These are phyloP conservation scores for Podarcis siculus DNA, from an alignment of 2,797 vertebrate species.

Conservation along the genomic window DNA sequence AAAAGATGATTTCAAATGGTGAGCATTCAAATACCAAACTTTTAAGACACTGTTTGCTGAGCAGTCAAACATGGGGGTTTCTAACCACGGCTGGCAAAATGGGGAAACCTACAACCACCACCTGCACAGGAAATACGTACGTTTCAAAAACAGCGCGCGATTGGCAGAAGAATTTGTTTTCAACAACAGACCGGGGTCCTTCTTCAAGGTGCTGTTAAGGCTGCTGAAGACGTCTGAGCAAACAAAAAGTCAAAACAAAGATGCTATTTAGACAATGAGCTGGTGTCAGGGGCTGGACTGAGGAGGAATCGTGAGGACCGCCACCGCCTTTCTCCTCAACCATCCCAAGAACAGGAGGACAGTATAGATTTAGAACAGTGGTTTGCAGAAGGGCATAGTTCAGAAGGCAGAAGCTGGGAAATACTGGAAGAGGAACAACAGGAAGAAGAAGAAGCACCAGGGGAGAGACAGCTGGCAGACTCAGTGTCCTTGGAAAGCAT, in stretches of 20 bases:
- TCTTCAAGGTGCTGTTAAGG: slow-evolving; percentile 59
- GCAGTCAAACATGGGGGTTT: neutral
- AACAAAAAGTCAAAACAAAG: neutral
- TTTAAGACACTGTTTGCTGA: neutral
- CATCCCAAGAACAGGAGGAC: too few species aligned
- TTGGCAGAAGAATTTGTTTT: slow-evolving; percentile 66
- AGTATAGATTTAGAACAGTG: too few species aligned
- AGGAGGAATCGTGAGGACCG: too few species aligned
- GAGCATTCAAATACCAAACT: neutral
- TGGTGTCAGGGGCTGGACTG: too few species aligned
- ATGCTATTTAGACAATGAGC: too few species aligned
- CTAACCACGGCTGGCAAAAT: neutral
- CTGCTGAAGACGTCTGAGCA: slow-evolving; percentile 62
- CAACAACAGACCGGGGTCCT: slow-evolving; percentile 66
- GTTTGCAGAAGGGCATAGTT: too few species aligned
- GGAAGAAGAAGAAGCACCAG: too few species aligned
- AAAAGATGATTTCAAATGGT: neutral
- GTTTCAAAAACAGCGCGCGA: slow-evolving; percentile 75
- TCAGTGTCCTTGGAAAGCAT: too few species aligned
- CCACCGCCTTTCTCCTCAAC: too few species aligned
- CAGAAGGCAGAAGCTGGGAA: too few species aligned
- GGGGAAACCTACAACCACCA: neutral
- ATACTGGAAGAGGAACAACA: too few species aligned
- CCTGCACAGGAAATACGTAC: slow-evolving; percentile 58
- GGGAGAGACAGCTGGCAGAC: too few species aligned